Conservation (phyloP, 2,113 vertebrate genomes). For the Phylloscopus whistleri region DNA sequence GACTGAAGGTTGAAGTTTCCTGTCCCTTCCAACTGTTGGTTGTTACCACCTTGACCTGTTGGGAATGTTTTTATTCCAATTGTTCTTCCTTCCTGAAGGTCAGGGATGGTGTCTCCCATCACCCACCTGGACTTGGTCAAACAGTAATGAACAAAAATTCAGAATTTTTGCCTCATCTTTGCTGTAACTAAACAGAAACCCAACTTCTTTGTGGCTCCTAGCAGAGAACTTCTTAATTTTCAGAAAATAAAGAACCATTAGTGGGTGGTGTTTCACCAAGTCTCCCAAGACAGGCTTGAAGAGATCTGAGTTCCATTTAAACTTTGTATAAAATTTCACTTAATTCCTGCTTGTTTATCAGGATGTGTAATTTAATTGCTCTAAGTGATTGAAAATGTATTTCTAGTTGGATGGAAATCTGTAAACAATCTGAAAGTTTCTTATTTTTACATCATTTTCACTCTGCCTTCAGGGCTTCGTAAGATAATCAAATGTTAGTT, state of each 20-base stretch:
- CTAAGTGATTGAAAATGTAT: constrained; percentile 28
- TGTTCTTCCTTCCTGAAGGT: neutral
- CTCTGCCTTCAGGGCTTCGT: neutral
- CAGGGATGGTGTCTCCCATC: neutral
- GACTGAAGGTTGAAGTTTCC: neutral
- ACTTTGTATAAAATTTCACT: constrained; percentile 12
- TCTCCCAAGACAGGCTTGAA: neutral
- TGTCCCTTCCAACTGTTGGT: neutral
- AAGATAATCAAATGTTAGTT: neutral
- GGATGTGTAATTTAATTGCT: constrained; percentile 29
- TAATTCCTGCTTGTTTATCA: constrained; percentile 30
- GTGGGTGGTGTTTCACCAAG: neutral
- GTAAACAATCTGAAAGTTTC: constrained; percentile 16
- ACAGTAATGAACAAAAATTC: neutral
- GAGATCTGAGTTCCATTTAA: neutral
- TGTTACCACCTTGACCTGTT: neutral
- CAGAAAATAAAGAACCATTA: neutral
- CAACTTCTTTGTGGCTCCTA: neutral
- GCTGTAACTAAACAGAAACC: neutral
- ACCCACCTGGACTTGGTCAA: accelerated
- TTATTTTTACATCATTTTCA: constrained; percentile 6
- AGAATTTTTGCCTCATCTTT: neutral
- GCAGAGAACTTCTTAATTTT: neutral
- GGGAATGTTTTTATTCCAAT: neutral
- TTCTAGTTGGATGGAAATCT: constrained; percentile 11